Base-by-base conservation (phyloP, 2,797 vertebrate species). In the Bradypodion ventrale region DNA sequence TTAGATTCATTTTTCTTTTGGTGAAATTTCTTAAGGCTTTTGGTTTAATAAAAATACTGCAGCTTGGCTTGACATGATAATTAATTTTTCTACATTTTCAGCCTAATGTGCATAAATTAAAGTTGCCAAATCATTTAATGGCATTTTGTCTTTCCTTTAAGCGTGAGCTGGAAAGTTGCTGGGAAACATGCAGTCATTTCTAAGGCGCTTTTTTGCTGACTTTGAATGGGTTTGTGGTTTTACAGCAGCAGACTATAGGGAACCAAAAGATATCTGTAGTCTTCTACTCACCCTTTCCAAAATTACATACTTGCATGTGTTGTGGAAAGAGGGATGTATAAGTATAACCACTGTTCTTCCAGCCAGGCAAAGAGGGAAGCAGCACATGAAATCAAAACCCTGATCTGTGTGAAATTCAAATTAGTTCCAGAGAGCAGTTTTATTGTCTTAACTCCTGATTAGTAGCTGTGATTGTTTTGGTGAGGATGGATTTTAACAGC, bases 151-250 rank as follows among this genome's bases (percentile, higher is more conserved):
- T 82, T 13, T 37, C 56, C 46, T 49, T 87, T 27, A 37, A 8
- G 69, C 85, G 73, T 56, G 74, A 37, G 60, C 78, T 5, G 69
- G 44, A 88, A 72, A 0, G 0, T 83, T 90, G 90, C 49, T 79
- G 82, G 44, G 44, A 72, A 27, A 83, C 78, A 83, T 90, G 82
- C 25, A 83, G 66, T 85, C 87, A 86, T 75, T 70, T 79, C 84
- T 82, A 81, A 82, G 46, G 63, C 72, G 52, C 84, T 83, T 84
- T 93, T 90, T 83, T 89, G 80, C 70, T 89, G 84, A 89, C 68
- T 90, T 29, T 10, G 44, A 88, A 42, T 56, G 7, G 3, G 81
- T 89, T 37, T 85, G 62, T 81, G 89, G 73, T 75, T 84, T 87
- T 4, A 76, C 89, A 88, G 25, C 83, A 76, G 73, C 69, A 79